Conservation (phyloP, 2,797 vertebrate genomes). For the Anniella stebbinsi region DNA sequence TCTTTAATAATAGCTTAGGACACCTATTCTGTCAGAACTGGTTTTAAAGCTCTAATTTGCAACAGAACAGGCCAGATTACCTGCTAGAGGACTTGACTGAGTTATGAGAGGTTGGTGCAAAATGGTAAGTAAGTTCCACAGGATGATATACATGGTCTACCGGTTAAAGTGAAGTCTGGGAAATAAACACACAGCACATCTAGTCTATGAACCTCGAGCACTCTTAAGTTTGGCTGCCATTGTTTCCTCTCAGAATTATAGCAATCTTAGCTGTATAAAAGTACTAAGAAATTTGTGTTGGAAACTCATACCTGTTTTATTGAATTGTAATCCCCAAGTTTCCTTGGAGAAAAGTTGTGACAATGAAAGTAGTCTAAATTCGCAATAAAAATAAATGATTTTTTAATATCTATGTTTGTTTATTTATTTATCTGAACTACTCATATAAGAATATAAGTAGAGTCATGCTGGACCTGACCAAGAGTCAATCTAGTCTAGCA, state of each 20-base stretch:
- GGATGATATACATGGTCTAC: not conserved
- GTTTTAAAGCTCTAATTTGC: not conserved
- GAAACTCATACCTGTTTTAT: not conserved
- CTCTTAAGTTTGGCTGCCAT: not conserved
- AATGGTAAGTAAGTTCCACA: not conserved
- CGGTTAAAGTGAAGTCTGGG: not conserved
- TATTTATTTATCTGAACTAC: too few relatives aligned
- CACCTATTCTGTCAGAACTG: not conserved
- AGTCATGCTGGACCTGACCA: too few relatives aligned
- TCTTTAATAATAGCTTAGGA: not conserved
- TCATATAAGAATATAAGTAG: too few relatives aligned
- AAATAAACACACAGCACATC: not conserved
- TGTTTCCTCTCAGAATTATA: not conserved
- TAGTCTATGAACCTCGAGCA: not conserved
- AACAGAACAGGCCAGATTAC: not conserved
- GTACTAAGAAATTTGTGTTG: not conserved
- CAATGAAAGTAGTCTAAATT: not conserved
- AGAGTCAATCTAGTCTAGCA: too few relatives aligned
- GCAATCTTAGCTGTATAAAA: not conserved
- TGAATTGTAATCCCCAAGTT: not conserved
- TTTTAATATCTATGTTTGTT: too few relatives aligned
- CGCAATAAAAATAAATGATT: not conserved
- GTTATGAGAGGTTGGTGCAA: not conserved
- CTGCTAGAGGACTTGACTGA: not conserved
- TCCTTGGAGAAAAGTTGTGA: not conserved